These are phyloP conservation scores for Exocentrus adspersus DNA, from an alignment of 2,888 invertebrate genomes.

Conservation along the genomic window DNA sequence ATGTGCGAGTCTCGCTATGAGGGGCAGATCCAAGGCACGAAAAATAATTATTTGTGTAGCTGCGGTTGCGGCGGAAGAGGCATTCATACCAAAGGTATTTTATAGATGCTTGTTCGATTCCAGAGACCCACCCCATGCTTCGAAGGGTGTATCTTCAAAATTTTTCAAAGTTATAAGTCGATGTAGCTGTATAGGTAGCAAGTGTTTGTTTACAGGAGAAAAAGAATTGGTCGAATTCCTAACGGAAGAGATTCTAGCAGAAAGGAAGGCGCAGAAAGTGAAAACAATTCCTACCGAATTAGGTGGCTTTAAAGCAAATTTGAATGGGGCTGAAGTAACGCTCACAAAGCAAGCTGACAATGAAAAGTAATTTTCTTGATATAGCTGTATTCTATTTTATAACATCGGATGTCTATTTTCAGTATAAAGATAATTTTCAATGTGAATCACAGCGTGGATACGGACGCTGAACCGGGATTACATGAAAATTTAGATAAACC, in stretches of 20 bases:
- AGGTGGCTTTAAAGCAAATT: constrained; percentile 82
- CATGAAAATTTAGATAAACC: constrained; percentile 74
- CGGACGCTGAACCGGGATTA: constrained; percentile 76
- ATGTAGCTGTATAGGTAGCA: no score
- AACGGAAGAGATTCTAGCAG: constrained; percentile 92
- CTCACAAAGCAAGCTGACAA: constrained; percentile 77
- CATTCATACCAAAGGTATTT: constrained; percentile 80
- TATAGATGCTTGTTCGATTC: no score
- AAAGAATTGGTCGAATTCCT: constrained; percentile 90
- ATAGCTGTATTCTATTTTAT: neutral
- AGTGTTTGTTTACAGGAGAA: constrained; percentile 79
- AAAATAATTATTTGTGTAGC: constrained; percentile 72
- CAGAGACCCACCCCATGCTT: no score
- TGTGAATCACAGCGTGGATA: constrained; percentile 94
- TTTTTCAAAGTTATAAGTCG: no score
- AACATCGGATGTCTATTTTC: neutral
- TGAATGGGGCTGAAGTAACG: constrained; percentile 86
- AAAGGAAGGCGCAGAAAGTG: constrained; percentile 83
- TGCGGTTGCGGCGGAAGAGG: constrained; percentile 72
- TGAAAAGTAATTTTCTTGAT: constrained; percentile 71
- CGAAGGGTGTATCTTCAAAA: no score
- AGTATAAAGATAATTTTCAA: constrained; percentile 81
- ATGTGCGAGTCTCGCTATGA: constrained; percentile 67
- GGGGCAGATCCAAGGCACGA: constrained; percentile 61
- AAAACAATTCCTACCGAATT: constrained; percentile 79